phyloP scores from a whole-genome alignment of 2,113 vertebrate species.

The Motacilla tschutschensis region DNA sequence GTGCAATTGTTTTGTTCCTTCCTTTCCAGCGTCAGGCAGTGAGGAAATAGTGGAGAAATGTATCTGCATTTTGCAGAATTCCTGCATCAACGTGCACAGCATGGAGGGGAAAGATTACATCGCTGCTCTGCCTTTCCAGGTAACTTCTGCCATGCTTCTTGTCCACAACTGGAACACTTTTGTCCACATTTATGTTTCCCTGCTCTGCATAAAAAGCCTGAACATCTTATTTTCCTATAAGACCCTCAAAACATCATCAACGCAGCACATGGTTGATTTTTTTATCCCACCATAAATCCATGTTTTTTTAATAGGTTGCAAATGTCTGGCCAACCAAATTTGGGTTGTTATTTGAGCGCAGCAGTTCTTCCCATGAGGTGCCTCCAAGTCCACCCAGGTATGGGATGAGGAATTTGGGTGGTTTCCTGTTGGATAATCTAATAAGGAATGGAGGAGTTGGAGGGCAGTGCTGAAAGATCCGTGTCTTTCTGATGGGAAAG shows the following conservation, averaged over 20 bases:
- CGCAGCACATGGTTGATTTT: too few species aligned
- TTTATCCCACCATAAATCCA: not conserved
- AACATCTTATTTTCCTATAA: not conserved
- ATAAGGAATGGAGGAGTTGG: not conserved
- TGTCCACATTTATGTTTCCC: not conserved
- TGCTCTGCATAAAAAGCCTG: not conserved
- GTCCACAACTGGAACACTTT: not conserved
- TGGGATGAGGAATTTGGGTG: not conserved
- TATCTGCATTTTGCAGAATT: slow-evolving; percentile 92
- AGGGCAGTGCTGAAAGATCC: not conserved
- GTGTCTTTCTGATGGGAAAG: rapidly evolving
- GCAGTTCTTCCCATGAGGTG: slow-evolving; percentile 80
- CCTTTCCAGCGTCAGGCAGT: slow-evolving; percentile 23
- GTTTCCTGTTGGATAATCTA: not conserved
- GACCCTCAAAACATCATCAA: not conserved
- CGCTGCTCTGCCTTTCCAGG: slow-evolving; percentile 94
- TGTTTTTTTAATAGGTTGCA: slow-evolving; percentile 78
- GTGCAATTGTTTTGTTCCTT: not conserved
- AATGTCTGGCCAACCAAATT: slow-evolving; percentile 93
- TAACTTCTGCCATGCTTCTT: slow-evolving; percentile 39
- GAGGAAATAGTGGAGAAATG: slow-evolving; percentile 75
- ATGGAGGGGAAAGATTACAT: slow-evolving; percentile 94
- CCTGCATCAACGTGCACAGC: slow-evolving; percentile 92
- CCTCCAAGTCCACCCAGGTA: slow-evolving; percentile 84
- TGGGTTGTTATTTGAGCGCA: slow-evolving; percentile 90